Evolutionary conservation across 2,113 vertebrate genomes (phyloP).

Genomic region (Limnothrissa miodon): DNA sequence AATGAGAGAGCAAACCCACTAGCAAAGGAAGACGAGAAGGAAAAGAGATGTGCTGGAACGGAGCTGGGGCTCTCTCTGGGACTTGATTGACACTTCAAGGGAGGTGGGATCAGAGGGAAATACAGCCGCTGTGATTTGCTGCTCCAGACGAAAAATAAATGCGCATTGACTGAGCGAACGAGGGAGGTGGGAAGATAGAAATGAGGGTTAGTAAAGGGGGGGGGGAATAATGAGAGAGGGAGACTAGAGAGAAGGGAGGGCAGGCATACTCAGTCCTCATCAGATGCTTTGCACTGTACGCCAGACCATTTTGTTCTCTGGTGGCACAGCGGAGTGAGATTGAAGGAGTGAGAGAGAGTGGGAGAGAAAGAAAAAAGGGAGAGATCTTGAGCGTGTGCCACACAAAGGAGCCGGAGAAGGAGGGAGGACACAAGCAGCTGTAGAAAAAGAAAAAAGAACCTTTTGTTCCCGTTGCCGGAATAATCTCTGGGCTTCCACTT

Average conservation of each 20-base stretch:
- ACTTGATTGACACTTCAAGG: slow-evolving; percentile 53
- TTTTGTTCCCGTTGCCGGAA: slow-evolving; percentile 9
- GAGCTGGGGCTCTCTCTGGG: not conserved
- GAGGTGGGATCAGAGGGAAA: slow-evolving; percentile 35
- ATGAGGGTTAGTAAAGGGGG: slow-evolving; percentile 15
- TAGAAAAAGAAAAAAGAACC: slow-evolving; percentile 16
- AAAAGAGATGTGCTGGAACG: not conserved
- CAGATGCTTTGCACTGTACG: slow-evolving; percentile 37
- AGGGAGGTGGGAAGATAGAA: slow-evolving; percentile 37
- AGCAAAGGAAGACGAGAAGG: not conserved
- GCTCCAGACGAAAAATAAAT: slow-evolving; percentile 56
- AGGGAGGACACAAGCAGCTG: not conserved
- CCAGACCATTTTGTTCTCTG: slow-evolving; percentile 35
- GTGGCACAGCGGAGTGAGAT: slow-evolving; percentile 28
- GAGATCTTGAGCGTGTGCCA: not conserved
- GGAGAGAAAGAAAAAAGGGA: slow-evolving; percentile 16
- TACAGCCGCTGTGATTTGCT: slow-evolving; percentile 50
- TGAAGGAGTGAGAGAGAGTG: slow-evolving; percentile 30
- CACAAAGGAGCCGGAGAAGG: slow-evolving; percentile 4
- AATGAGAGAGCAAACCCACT: not conserved
- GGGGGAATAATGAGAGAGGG: slow-evolving; percentile 25
- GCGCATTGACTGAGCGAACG: slow-evolving; percentile 62
- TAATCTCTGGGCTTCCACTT: not conserved
- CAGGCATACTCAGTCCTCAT: slow-evolving; percentile 41
- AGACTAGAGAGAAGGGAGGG: slow-evolving; percentile 37